phyloP scores from a whole-genome alignment of 2,113 vertebrate genomes.

The Trematocara stigmaticum region DNA sequence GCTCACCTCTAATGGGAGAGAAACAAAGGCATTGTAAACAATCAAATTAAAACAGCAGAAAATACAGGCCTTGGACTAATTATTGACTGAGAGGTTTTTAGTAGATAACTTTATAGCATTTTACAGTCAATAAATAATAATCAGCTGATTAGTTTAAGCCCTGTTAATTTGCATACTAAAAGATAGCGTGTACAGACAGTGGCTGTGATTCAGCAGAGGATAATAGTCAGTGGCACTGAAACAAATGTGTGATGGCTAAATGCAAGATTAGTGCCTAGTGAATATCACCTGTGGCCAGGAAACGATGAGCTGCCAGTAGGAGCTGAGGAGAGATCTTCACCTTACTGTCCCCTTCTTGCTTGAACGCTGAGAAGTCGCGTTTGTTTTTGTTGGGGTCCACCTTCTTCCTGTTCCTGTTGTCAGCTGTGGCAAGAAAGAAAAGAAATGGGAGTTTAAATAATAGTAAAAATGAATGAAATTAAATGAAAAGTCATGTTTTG shows the following conservation, averaged over 20 bases:
- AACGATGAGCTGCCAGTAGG: slow-evolving; percentile 91
- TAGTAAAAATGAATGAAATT: not conserved
- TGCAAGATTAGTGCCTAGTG: not conserved
- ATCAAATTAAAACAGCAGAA: not conserved
- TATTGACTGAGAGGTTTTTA: not conserved
- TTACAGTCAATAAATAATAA: not conserved
- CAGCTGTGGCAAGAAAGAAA: slow-evolving; percentile 67
- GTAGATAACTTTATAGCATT: not conserved
- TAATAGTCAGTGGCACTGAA: not conserved
- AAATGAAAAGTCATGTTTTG: not conserved
- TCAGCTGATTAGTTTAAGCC: not conserved
- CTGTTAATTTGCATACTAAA: not conserved
- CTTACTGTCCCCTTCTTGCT: slow-evolving; percentile 81
- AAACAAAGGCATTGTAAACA: not conserved
- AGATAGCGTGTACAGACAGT: not conserved
- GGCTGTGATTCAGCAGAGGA: not conserved
- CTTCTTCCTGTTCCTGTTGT: slow-evolving; percentile 87
- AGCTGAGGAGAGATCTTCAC: slow-evolving; percentile 95
- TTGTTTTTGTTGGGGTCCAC: slow-evolving; percentile 83
- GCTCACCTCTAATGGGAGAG: slow-evolving; percentile 76
- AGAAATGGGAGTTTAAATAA: not conserved
- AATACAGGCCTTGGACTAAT: not conserved
- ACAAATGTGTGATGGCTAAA: not conserved
- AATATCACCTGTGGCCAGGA: slow-evolving; percentile 87
- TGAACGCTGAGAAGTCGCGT: slow-evolving; percentile 92